Conservation (phyloP, 92 coral and sea anemone genomes). For the Phenganax marumi region DNA sequence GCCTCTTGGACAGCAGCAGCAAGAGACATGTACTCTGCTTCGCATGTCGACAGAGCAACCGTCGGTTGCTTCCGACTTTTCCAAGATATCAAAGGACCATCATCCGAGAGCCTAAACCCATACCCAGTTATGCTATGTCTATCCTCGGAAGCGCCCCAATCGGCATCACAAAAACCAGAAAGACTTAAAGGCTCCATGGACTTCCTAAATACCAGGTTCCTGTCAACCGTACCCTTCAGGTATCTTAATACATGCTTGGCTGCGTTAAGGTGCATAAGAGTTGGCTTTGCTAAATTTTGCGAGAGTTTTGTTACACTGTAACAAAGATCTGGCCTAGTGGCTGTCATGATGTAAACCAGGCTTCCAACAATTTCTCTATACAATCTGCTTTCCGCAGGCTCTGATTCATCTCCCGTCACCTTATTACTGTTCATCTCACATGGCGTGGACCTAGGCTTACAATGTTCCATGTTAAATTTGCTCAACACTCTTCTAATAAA, state of each 20-base stretch:
- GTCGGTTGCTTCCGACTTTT: slow-evolving; percentile 43
- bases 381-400: neutral
- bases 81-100: slow-evolving; percentile 53
- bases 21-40: too few relatives aligned
- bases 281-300: slow-evolving; percentile 39
- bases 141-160: slow-evolving; percentile 59
- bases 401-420: neutral
- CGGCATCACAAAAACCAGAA: slow-evolving; percentile 57
- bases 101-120: slow-evolving; percentile 47
- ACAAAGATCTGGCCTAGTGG: slow-evolving; percentile 56
- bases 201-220: slow-evolving; percentile 39
- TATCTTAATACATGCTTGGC: slow-evolving; percentile 47
- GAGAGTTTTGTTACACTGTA: slow-evolving; percentile 49
- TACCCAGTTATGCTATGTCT: slow-evolving; percentile 59
- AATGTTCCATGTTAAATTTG: slow-evolving; percentile 54
- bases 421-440: slow-evolving; percentile 13
- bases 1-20: slow-evolving; percentile 54
- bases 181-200: slow-evolving; percentile 23
- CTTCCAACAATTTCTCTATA: slow-evolving; percentile 52
- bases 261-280: slow-evolving; percentile 41
- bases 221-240: slow-evolving; percentile 50
- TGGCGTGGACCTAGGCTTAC: slow-evolving; percentile 57
- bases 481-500: slow-evolving; percentile 42
- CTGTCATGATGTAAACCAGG: slow-evolving; percentile 46
- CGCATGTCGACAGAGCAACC: too few relatives aligned